Evolutionary conservation across 1,140 invertebrate species (phyloP), one percentile per base, ranked within the genome.

Genomic region (Sarcophaga peregrina): DNA sequence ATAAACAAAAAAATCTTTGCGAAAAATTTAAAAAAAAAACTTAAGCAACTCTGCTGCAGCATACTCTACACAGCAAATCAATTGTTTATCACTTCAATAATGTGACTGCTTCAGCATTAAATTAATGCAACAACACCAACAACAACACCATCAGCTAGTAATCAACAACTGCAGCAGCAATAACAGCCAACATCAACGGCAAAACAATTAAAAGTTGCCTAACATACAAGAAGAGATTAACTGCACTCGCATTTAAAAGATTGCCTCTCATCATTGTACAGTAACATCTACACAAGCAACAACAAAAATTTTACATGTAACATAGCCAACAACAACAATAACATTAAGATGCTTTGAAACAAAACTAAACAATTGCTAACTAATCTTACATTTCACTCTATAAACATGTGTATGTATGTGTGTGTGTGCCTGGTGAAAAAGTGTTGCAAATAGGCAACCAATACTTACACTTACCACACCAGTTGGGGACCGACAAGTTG

Each of bases 61-160:
- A 37, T 37, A 37, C 25, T n/a, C n/a, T 2, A 37, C 25, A 3
- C 75, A 78, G 13, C 75, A 78, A 37, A 78, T 50, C 75, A 78
- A 78, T 78, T 78, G n/a, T 78, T 78, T 78, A 50, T 78, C 75
- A 78, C 75, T 78, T 76, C 74, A 48, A 48, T 76, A 76, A 76
- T 17, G 74, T n/a, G 15, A 15, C 74, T 76, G 74, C 46, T 76
- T 76, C 25, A 78, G 75, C 47, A 37, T 37, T 37, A 37, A 37
- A 37, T 37, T 37, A 2, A 37, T 37, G 25, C 25, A 37, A 37
- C 25, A 37, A 37, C 25, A 37, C 1, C 25, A 37, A 37, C 25
- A 37, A 37, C 25, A 37, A 37, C 25, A 37, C 4, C 4, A 37
- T 2, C 25, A 37, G 25, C 25, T 4, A 37, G 25, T 4, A 37